Evolutionary conservation across 92 coral and sea anemone species (phyloP).

Genomic region (Parazoanthus darwini): DNA sequence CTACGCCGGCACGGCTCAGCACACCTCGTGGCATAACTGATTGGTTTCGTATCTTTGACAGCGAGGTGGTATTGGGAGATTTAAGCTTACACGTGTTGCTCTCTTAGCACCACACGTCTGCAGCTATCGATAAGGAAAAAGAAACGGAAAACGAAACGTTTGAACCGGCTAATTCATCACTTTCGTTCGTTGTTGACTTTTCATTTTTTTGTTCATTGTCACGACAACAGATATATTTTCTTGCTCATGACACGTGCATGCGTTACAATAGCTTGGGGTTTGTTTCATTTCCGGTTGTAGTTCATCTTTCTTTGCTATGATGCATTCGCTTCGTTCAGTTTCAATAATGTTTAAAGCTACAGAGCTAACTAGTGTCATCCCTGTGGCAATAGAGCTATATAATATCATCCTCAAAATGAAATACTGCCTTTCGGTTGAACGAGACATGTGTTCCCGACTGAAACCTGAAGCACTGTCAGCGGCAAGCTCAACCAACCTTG

Average conservation of each 20-base stretch:
- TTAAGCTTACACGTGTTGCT: constrained; percentile 10
- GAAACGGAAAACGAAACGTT: constrained; percentile 25
- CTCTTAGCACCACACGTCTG: neutral
- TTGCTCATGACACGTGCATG: neutral
- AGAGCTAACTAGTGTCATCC: neutral
- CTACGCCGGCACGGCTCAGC: neutral
- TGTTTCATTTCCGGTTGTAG: neutral
- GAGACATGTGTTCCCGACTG: neutral
- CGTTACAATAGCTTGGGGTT: neutral
- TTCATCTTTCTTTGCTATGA: no score
- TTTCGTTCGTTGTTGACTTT: constrained; percentile 21
- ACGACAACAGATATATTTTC: neutral
- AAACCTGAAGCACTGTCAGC: constrained; percentile 13
- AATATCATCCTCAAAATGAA: no score
- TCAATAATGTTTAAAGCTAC: neutral
- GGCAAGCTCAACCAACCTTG: neutral
- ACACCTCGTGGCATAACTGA: neutral
- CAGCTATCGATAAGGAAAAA: constrained; percentile 34
- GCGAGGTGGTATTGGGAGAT: neutral
- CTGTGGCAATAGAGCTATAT: no score
- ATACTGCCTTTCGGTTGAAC: no score
- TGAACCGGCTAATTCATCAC: neutral
- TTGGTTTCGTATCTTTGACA: constrained; percentile 5
- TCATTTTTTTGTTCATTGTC: neutral
- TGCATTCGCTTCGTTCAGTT: neutral